Percentiles rank a stretch among this genome's conserved stretches.
phyloP scores from a whole-genome alignment of 2,888 invertebrate species.

The Pyrrhia umbra region DNA sequence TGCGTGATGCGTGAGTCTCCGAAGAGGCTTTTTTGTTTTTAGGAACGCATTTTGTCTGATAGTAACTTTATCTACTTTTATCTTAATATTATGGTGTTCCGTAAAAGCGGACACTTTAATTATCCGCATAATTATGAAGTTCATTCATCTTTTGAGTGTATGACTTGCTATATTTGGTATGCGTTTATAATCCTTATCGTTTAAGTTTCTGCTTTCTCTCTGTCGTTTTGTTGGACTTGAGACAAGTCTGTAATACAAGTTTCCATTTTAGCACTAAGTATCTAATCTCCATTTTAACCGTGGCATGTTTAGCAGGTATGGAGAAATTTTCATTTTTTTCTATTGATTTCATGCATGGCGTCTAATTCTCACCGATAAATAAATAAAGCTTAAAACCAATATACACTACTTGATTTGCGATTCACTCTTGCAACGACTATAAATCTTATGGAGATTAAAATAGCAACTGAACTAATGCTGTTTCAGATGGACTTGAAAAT shows the following conservation, averaged over 20 bases:
- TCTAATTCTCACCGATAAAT: slow-evolving; percentile 7
- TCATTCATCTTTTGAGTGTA: slow-evolving; percentile 44
- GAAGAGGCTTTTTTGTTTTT: slow-evolving; percentile 10
- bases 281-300: slow-evolving; percentile 55
- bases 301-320: slow-evolving; percentile 23
- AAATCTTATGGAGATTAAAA: slow-evolving; percentile 11
- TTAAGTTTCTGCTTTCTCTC: slow-evolving; percentile 42
- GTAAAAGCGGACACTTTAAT: slow-evolving; percentile 29
- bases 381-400: slow-evolving; percentile 19
- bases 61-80: slow-evolving; percentile 33
- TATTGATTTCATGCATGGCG: slow-evolving; percentile 17
- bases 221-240: slow-evolving; percentile 35
- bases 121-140: slow-evolving; percentile 40
- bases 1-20: too few relatives aligned
- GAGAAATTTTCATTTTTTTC: slow-evolving; percentile 31
- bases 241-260: slow-evolving; percentile 38
- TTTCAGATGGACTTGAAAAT: slow-evolving; percentile 16
- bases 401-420: slow-evolving; percentile 6
- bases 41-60: slow-evolving; percentile 3
- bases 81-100: slow-evolving; percentile 21
- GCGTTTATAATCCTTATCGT: slow-evolving; percentile 34
- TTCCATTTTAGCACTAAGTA: slow-evolving; percentile 57
- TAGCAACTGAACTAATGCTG: slow-evolving; percentile 16
- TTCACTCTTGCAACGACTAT: slow-evolving; percentile 11
- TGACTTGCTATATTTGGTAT: slow-evolving; percentile 31